Evolutionary conservation across 2,888 invertebrate genomes (phyloP).

Genomic region (Spatulosminthurus flaviceps): DNA sequence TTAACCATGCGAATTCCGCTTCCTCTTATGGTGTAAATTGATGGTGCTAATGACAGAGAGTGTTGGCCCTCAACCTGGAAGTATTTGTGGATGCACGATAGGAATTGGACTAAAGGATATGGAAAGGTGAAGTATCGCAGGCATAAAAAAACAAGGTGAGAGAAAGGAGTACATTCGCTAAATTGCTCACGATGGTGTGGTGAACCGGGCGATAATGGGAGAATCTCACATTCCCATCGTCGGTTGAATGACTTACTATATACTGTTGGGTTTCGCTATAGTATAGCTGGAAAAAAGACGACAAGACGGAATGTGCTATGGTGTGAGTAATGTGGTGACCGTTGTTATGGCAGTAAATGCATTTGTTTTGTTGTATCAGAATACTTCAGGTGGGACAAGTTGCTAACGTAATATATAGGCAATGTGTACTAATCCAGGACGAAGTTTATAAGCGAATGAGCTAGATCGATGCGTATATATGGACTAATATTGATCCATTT

Average conservation of each 20-base stretch:
- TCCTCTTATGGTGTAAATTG: too few relatives aligned
- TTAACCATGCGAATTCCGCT: too few relatives aligned
- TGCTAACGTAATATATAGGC: slow-evolving; percentile 32
- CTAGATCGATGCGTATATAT: slow-evolving; percentile 41
- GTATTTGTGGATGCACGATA: too few relatives aligned
- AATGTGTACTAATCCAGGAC: neutral
- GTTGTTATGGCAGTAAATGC: slow-evolving; percentile 41
- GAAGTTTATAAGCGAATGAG: neutral
- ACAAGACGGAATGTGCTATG: neutral
- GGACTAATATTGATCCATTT: slow-evolving; percentile 37
- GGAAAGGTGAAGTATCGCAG: too few relatives aligned
- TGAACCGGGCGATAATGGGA: too few relatives aligned
- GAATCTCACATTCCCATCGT: too few relatives aligned
- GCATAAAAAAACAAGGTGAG: too few relatives aligned
- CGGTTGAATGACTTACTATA: neutral
- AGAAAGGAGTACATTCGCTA: too few relatives aligned
- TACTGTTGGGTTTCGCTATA: neutral
- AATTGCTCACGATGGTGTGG: too few relatives aligned
- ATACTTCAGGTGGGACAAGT: slow-evolving; percentile 24
- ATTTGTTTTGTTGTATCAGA: slow-evolving; percentile 1
- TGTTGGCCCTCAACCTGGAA: too few relatives aligned
- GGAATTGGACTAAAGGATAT: too few relatives aligned
- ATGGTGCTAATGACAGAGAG: too few relatives aligned
- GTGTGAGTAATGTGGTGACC: slow-evolving; percentile 28
- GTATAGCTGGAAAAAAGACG: neutral